Conservation (phyloP, 2,113 vertebrate species). For the Lynx canadensis region DNA sequence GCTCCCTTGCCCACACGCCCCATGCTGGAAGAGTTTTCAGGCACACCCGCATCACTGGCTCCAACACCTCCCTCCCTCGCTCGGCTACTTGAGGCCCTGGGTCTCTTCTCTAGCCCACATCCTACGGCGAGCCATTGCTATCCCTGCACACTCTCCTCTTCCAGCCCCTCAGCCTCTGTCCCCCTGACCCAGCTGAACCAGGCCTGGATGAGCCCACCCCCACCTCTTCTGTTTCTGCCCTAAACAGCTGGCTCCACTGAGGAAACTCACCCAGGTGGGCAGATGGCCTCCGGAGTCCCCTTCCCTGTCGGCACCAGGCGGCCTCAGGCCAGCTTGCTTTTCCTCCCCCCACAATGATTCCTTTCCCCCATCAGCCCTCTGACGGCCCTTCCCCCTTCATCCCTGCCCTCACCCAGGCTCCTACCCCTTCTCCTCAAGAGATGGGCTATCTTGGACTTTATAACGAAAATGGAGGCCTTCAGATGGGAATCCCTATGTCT, state of each 20-base stretch:
- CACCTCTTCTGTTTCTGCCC: neutral
- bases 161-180: neutral
- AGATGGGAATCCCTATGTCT: no score
- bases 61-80: neutral
- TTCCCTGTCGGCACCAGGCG: accelerated
- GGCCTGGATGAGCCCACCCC: neutral
- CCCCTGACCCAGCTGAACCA: neutral
- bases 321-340: neutral
- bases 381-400: neutral
- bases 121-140: accelerated
- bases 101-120: neutral
- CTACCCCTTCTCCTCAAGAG: neutral
- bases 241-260: neutral
- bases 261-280: neutral
- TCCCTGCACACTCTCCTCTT: neutral
- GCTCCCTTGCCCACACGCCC: accelerated
- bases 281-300: no score
- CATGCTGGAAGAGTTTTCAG: neutral
- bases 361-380: neutral
- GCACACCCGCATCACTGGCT: neutral
- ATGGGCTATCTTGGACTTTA: neutral
- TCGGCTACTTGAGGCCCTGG: accelerated
- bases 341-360: neutral
- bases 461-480: neutral
- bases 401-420: neutral